Conservation (phyloP, 2,888 invertebrate genomes). For the Rhimphoctona megacephalus region DNA sequence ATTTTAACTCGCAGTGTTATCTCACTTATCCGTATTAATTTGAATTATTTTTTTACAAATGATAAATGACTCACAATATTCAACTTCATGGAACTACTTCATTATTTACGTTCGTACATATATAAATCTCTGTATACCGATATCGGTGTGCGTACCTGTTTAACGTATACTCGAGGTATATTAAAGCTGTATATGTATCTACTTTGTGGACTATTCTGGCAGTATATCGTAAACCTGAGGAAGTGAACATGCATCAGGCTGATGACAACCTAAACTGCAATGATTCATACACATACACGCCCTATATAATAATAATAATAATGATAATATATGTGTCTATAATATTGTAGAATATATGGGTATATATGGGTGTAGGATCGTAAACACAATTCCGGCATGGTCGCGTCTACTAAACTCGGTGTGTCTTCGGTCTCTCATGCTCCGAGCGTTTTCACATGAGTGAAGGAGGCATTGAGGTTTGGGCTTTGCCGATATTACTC, state of each 20-base stretch:
- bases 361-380: slow-evolving; percentile 48
- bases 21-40: not conserved
- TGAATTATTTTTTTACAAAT: not conserved
- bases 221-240: slow-evolving; percentile 13
- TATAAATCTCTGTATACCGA: not conserved
- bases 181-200: slow-evolving; percentile 8
- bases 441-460: slow-evolving; percentile 39
- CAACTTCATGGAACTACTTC: not conserved
- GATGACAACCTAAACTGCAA: slow-evolving; percentile 63
- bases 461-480: slow-evolving; percentile 46
- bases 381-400: slow-evolving; percentile 67
- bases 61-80: not conserved
- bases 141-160: not conserved
- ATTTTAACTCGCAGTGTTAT: too few relatives aligned
- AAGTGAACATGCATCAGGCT: slow-evolving; percentile 21
- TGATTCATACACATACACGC: slow-evolving; percentile 27
- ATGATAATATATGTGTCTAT: slow-evolving; percentile 9
- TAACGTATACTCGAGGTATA: slow-evolving; percentile 1
- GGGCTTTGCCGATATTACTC: slow-evolving; percentile 64
- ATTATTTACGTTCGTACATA: not conserved
- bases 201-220: slow-evolving; percentile 1
- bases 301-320: slow-evolving; percentile 8
- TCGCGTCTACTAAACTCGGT: slow-evolving; percentile 35
- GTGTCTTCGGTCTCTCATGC: slow-evolving; percentile 48
- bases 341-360: slow-evolving; percentile 4